Base-by-base conservation (phyloP, 2,113 vertebrate genomes). In the Pagrus major region DNA sequence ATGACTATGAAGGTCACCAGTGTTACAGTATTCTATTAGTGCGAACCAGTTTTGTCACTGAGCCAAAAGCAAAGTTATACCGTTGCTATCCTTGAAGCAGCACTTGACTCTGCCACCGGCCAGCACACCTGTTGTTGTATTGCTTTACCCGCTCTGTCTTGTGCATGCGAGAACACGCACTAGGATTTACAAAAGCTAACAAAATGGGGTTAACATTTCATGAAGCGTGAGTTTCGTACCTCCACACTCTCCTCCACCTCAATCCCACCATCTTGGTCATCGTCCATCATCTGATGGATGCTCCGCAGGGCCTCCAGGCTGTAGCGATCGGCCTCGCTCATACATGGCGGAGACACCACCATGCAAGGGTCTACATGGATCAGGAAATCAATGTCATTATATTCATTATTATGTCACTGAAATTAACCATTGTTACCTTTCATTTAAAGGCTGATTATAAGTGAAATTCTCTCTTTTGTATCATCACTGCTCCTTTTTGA, bases 221-320 rank as follows among this genome's bases (percentile, higher is more conserved):
- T 6, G 9, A 82, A 55, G 29, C 41, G 27, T 3, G n/a, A 61
- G 25, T 58, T 52, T 91, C 90, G 16, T 96, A 99, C 98, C 96
- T 99, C 98, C 88, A 97, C 95, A 58, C 98, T 99, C 94, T 99
- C 97, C 85, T 99, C 96, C 88, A 98, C 97, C 92, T 99, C 97
- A 9, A 99, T 98, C 15, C 97, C 97, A 33, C 98, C 98, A 64
- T 99, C 97, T 88, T 98, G 96, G 93, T 99, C 97, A 65, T 99
- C 97, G 39, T 99, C 98, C 97, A 99, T 97, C 89, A 98, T 97
- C 63, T 97, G 97, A 76, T 99, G 98, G 88, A 99, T 98, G 91
- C 94, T 97, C 6, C 95, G 93, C 83, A 99, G 96, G 58, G 97
- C 97, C 89, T 99, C 98, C 25, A 99, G 91, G 81, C 97, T 99